These are phyloP conservation scores for Triplophysa bombifrons DNA, from an alignment of 2,797 vertebrate species.

Conservation along the genomic window DNA sequence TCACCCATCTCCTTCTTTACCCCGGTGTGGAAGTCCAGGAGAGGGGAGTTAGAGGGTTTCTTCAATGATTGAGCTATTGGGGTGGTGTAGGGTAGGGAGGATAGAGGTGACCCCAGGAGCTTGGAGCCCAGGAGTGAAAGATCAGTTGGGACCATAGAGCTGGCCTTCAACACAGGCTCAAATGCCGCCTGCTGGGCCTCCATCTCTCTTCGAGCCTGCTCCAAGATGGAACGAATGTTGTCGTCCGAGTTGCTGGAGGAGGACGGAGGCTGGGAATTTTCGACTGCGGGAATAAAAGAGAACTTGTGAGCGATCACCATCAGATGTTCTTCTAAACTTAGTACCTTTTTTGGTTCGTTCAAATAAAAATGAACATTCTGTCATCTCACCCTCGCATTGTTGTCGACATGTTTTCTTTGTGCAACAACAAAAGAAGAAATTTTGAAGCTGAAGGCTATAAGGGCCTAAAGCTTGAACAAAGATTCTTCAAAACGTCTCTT, in stretches of 20 bases:
- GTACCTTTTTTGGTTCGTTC: not conserved
- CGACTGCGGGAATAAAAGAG: slow-evolving; percentile 70
- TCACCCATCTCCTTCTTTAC: slow-evolving; percentile 84
- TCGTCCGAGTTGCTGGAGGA: slow-evolving; percentile 82
- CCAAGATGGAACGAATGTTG: slow-evolving; percentile 88
- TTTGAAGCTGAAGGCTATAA: not conserved
- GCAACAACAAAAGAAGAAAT: not conserved
- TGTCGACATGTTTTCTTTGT: not conserved
- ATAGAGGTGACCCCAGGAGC: slow-evolving; percentile 76
- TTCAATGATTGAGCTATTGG: slow-evolving; percentile 84
- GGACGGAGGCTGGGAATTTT: slow-evolving; percentile 82
- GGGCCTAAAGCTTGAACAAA: too few relatives aligned
- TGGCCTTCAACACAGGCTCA: slow-evolving; percentile 84
- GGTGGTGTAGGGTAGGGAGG: slow-evolving; percentile 78
- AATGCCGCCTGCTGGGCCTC: slow-evolving; percentile 89
- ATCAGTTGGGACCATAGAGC: slow-evolving; percentile 79
- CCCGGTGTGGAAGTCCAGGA: slow-evolving; percentile 76
- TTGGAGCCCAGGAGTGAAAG: slow-evolving; percentile 83
- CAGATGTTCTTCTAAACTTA: not conserved
- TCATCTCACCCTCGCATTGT: too few relatives aligned
- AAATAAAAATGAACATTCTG: not conserved
- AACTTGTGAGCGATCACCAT: slow-evolving; percentile 6
- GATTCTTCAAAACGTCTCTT: too few relatives aligned
- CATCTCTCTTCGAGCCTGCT: slow-evolving; percentile 90
- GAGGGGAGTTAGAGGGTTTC: slow-evolving; percentile 75